Evolutionary conservation across 92 coral and sea anemone species (phyloP), one percentile per base, ranked within the genome.

Genomic region (Porites rus): DNA sequence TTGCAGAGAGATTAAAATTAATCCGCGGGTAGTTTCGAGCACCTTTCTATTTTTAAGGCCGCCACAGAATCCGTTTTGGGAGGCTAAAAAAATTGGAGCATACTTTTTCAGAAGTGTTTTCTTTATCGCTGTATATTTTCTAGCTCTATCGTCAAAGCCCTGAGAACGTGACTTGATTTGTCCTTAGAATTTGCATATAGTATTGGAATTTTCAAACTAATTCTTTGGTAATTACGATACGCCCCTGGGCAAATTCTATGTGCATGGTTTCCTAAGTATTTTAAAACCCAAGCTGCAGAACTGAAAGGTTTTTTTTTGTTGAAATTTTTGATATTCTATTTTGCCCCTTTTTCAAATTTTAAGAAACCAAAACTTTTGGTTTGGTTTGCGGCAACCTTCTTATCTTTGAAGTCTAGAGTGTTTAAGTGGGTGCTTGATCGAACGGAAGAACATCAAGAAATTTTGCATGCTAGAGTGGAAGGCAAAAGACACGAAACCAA

Each of bases 401-500:
- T 79, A 83, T 73, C 80, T 74, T 82, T 73, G 87, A 83, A 72
- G 71, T 81, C 25, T 68, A 72, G 46, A 28, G 86, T 68, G 70
- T 65, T n/a, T 1, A 74, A 74, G 72, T 24, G 53, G 78, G 79
- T 73, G 70, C 80, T 83, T 83, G 72, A 74, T 83, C 25, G 9
- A 61, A 83, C 79, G 79, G 87, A 74, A 83, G 63, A 74, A 62
- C 78, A 51, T 17, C 54, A 1, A 73, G 68, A 67, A 14, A 67
- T 73, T 74, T 73, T 83, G 80, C 73, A 83, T 76, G 87, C 87
- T 72, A 31, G 69, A 83, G 16, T 60, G 70, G 2, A 14, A 79
- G 79, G 87, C 87, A 22, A 10, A 52, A 8, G 72, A 31, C 87
- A 83, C 87, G 87, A 74, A 83, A 83, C 76, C 80, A 50, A 20